Conservation (phyloP, 2,113 vertebrate species). For the Bungarus multicinctus region DNA sequence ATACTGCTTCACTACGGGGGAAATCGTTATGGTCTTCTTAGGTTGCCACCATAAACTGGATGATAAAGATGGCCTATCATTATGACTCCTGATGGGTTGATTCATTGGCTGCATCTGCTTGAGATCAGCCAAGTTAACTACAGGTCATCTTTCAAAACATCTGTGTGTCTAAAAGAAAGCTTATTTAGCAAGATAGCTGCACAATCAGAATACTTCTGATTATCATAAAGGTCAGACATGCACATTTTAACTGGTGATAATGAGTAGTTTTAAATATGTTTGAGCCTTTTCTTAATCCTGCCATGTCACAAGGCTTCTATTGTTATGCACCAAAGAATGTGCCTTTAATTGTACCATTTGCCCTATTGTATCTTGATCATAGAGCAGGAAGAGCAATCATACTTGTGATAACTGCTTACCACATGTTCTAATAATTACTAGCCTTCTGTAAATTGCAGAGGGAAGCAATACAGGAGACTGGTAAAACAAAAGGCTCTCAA, state of each 20-base stretch:
- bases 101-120: conserved; percentile 58
- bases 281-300: conserved; percentile 78
- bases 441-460: conserved; percentile 70
- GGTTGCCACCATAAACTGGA: conserved; percentile 62
- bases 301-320: conserved; percentile 78
- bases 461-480: conserved; percentile 63
- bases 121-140: conserved; percentile 71
- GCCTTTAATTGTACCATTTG: conserved; percentile 79
- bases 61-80: conserved; percentile 71
- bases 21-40: conserved; percentile 55
- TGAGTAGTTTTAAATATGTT: conserved; percentile 80
- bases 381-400: conserved; percentile 67
- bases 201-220: conserved; percentile 69
- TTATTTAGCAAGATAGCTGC: conserved; percentile 67
- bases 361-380: conserved; percentile 75
- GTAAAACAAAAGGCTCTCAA: conserved; percentile 66
- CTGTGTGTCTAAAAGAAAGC: conserved; percentile 68
- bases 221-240: conserved; percentile 81
- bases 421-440: conserved; percentile 76
- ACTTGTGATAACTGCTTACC: conserved; percentile 71
- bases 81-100: conserved; percentile 66
- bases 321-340: conserved; percentile 77
- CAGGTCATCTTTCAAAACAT: conserved; percentile 68
- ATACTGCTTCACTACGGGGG: conserved; percentile 47
- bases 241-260: conserved; percentile 77